A percentile compares a stretch with the other conserved stretches of the same genome.
These are phyloP conservation scores for Halichoerus grypus DNA, from an alignment of 2,113 vertebrate species.

Conservation along the genomic window DNA sequence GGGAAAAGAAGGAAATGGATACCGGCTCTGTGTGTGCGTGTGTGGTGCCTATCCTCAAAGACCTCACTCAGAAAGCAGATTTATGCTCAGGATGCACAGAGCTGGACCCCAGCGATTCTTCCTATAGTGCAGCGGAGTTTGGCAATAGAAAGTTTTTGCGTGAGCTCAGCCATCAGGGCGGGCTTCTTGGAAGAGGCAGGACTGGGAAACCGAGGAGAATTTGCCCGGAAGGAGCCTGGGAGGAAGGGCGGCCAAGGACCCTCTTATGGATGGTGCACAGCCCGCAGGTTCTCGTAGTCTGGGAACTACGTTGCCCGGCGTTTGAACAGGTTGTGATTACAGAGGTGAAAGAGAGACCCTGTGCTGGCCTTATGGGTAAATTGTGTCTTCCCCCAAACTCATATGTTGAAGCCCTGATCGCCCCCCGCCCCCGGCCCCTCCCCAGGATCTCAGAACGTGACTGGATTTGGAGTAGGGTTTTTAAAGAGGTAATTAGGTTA, in stretches of 20 bases:
- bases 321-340: neutral
- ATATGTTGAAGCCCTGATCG: neutral
- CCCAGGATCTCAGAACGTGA: neutral
- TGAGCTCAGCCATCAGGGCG: neutral
- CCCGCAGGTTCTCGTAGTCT: neutral
- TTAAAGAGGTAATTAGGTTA: neutral
- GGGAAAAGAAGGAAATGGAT: neutral
- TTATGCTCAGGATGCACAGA: neutral
- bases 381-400: neutral
- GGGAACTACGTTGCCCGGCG: neutral
- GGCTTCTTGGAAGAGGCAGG: constrained; percentile 27
- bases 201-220: neutral
- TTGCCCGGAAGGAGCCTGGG: neutral
- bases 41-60: neutral
- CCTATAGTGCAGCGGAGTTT: neutral
- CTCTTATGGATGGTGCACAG: neutral
- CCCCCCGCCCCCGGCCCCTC: too few species aligned
- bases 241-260: neutral
- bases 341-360: neutral
- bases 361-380: neutral
- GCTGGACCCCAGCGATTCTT: neutral
- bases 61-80: constrained; percentile 7
- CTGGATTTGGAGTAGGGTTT: neutral
- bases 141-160: neutral
- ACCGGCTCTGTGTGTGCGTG: neutral